Base-by-base conservation (phyloP, 2,797 vertebrate species). In the Gymnoscopelus microlampas region DNA sequence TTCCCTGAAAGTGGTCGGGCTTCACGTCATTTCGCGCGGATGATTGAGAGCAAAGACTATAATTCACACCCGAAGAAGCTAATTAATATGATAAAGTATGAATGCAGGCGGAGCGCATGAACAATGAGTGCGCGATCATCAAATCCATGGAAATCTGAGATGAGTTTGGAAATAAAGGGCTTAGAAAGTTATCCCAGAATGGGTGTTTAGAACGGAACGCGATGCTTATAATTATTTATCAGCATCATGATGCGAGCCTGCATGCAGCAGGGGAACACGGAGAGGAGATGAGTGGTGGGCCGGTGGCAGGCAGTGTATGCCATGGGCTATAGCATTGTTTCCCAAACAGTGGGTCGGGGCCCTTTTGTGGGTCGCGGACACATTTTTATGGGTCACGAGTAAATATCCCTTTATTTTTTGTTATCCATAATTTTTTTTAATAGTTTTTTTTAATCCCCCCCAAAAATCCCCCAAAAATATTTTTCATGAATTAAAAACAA, bases 1-100 rank as follows among this genome's bases (percentile, higher is more conserved):
- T 79, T 84, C 85, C 86, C 81, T 80, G 80, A 78, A 79, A 83
- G 84, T 82, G 77, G 79, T 81, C 73, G 56, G 67, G 63, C 67
- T 8, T 32, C 54, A 69, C 58, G 54, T 77, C 68, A 68, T 79
- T 66, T 74, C 62, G 44, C 32, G 67, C 76, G 85, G 85, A 86
- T 89, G 88, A 91, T 77, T 75, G 85, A 87, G 85, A 85, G 83
- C 79, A 85, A 91, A 92, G 87, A 89, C 79, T 78, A 87, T 87
- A 86, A 91, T 88, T 90, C 84, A 83, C 80, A 91, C 89, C 86
- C 79, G 87, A 83, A 82, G 90, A 87, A 81, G 92, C 89, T 93
- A 44, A 44, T 92, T 88, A 83, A 90, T 82, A 76, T 62, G 88
- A 89, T 86, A 44, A 85, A 90, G 81, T 77, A 57, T 77, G 74